Percentiles rank a stretch among this genome's conserved stretches.
Evolutionary conservation across 30 jellyfish, hydroid and myxozoan species (phyloP).

Genomic region (Phacellophora camtschatica): DNA sequence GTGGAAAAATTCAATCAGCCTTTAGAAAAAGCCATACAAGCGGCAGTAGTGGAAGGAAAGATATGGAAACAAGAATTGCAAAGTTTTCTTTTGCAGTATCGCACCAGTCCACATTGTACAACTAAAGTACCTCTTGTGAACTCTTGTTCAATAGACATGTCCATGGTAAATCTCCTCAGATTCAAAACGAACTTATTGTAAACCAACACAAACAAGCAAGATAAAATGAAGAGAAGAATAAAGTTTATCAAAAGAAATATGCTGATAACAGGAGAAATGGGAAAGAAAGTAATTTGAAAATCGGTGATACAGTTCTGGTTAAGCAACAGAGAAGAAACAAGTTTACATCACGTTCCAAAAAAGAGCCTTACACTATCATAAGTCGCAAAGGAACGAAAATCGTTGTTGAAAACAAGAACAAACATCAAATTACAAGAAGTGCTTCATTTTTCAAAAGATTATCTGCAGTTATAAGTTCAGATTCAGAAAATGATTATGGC

Average conservation of each 20-base stretch:
- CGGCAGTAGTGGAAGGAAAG: conserved; percentile 42
- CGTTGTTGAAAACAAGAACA: no score
- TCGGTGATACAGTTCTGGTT: not conserved
- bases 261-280: not conserved
- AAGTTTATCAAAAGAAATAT: not conserved
- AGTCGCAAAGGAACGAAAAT: no score
- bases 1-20: conserved; percentile 46
- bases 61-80: conserved; percentile 30
- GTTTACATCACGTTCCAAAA: no score
- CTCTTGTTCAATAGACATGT: no score
- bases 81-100: conserved; percentile 15
- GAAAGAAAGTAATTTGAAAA: not conserved
- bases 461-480: no score
- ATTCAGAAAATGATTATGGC: not conserved
- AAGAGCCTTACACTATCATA: no score
- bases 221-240: not conserved
- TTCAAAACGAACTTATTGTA: not conserved
- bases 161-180: no score
- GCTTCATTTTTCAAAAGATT: no score
- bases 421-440: no score
- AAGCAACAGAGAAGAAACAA: no score
- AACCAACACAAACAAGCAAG: not conserved
- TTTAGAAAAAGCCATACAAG: conserved; percentile 18
- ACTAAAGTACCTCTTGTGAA: no score
- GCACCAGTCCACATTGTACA: conserved; percentile 29